Evolutionary conservation across 2,113 vertebrate species (phyloP).

Genomic region (Hippocampus comes): DNA sequence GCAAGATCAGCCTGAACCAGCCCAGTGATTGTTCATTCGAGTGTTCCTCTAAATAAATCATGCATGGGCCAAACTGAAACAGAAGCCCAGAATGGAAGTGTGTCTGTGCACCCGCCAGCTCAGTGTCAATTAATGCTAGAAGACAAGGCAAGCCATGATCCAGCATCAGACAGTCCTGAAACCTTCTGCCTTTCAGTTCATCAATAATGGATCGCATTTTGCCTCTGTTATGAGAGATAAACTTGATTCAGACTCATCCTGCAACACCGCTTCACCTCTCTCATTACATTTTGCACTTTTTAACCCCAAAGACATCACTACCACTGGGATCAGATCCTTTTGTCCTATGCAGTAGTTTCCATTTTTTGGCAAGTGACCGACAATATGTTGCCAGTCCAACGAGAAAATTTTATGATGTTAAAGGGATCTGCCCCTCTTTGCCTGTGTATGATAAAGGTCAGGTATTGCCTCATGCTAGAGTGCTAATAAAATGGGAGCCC

Average conservation of each 20-base stretch:
- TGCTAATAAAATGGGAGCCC: not conserved
- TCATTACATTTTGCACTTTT: slow-evolving; percentile 18
- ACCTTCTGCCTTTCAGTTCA: slow-evolving; percentile 53
- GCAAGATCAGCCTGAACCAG: slow-evolving; percentile 18
- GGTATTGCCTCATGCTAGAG: not conserved
- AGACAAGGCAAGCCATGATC: slow-evolving; percentile 41
- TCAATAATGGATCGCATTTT: slow-evolving; percentile 59
- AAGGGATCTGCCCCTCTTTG: not conserved
- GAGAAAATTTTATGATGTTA: not conserved
- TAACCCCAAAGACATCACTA: not conserved
- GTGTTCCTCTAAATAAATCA: slow-evolving; percentile 60
- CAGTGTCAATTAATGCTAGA: slow-evolving; percentile 59
- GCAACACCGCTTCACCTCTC: not conserved
- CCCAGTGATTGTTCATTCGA: slow-evolving; percentile 28
- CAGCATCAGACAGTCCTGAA: slow-evolving; percentile 33
- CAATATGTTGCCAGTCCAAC: not conserved
- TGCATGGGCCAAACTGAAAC: slow-evolving; percentile 51
- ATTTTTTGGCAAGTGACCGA: not conserved
- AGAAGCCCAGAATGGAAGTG: slow-evolving; percentile 27
- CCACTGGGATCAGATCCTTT: not conserved
- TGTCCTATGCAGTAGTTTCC: not conserved
- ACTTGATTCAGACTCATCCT: slow-evolving; percentile 15
- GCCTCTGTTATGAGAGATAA: slow-evolving; percentile 25
- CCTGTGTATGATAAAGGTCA: not conserved
- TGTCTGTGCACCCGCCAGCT: slow-evolving; percentile 37